Evolutionary conservation across 2,113 vertebrate genomes (phyloP).

Genomic region (Prinia subflava): DNA sequence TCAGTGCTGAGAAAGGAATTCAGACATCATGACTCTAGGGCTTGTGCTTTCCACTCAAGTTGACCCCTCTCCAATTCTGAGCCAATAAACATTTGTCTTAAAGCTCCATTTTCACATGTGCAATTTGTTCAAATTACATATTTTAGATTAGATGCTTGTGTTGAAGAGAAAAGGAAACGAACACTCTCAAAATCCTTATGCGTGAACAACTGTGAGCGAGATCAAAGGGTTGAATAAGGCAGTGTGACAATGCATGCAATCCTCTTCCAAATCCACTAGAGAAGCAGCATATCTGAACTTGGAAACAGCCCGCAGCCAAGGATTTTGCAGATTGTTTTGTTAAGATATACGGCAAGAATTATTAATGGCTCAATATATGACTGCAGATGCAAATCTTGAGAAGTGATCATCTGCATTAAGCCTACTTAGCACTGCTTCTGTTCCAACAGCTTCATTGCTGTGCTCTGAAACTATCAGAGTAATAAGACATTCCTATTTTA

Average conservation of each 20-base stretch:
- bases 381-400: not conserved
- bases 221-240: not conserved
- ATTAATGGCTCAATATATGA: slow-evolving; percentile 4
- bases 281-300: not conserved
- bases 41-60: not conserved
- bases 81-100: not conserved
- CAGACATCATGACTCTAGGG: not conserved
- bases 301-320: not conserved
- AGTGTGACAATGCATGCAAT: not conserved
- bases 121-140: not conserved
- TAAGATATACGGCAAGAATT: not conserved
- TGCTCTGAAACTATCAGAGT: not conserved
- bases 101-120: not conserved
- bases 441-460: not conserved
- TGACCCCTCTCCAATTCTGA: not conserved
- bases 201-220: not conserved
- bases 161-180: not conserved
- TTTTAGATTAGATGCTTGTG: not conserved
- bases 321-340: slow-evolving; percentile 1
- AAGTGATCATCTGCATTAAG: not conserved
- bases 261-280: not conserved
- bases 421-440: not conserved
- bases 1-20: not conserved
- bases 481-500: not conserved
- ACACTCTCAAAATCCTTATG: not conserved